Evolutionary conservation across 2,888 invertebrate genomes (phyloP).

Genomic region (Eilema griseolum): DNA sequence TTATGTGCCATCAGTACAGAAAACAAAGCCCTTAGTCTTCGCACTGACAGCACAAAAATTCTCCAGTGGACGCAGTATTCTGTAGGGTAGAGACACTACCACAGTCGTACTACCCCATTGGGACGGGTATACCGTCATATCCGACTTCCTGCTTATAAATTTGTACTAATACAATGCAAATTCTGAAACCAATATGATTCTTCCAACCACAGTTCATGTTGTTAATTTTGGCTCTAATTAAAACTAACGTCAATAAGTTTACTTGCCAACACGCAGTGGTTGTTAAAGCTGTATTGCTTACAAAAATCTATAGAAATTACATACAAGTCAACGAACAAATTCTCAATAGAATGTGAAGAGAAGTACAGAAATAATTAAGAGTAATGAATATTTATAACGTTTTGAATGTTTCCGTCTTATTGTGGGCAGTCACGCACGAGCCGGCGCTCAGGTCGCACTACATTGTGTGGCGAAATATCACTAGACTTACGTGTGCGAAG

Average conservation of each 20-base stretch:
- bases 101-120: too few relatives aligned
- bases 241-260: conserved; percentile 12
- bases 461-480: conserved; percentile 36
- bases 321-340: conserved; percentile 23
- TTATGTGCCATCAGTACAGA: too few relatives aligned
- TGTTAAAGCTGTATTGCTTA: neutral
- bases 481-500: conserved; percentile 36
- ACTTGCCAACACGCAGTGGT: neutral
- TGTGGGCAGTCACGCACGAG: conserved; percentile 50
- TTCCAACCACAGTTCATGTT: neutral
- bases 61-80: too few relatives aligned
- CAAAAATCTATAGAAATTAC: conserved; percentile 4
- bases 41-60: too few relatives aligned
- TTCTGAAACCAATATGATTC: neutral
- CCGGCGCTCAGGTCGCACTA: neutral
- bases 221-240: neutral
- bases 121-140: too few relatives aligned
- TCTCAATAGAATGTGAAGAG: conserved; percentile 19
- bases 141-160: too few relatives aligned
- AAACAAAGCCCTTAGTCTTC: too few relatives aligned
- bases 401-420: conserved; percentile 53
- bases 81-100: too few relatives aligned
- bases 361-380: conserved; percentile 51
- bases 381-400: conserved; percentile 53
- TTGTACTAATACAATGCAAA: neutral